phyloP scores from a whole-genome alignment of 92 coral and sea anemone genomes.

The Chrysogorgia sp. region DNA sequence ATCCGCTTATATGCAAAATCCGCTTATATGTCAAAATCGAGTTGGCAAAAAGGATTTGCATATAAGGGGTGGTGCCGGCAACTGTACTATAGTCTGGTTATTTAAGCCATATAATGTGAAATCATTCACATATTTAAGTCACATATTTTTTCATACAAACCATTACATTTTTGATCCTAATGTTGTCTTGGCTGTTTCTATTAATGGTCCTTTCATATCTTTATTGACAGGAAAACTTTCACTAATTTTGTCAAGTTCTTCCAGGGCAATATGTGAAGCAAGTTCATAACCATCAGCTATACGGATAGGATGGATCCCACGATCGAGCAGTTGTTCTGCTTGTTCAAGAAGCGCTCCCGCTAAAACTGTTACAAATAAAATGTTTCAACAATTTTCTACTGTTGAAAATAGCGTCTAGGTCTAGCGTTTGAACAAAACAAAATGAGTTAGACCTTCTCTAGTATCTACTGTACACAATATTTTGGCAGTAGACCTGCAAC shows the following conservation, averaged over 20 bases:
- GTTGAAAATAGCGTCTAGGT: too few relatives aligned
- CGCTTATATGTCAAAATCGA: neutral
- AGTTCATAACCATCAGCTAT: constrained; percentile 99
- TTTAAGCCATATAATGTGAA: too few relatives aligned
- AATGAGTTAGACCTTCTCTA: neutral
- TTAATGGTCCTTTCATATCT: constrained; percentile 75
- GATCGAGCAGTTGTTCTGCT: constrained; percentile 97
- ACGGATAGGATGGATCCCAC: constrained; percentile 98
- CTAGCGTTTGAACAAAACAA: neutral
- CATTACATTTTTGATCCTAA: constrained; percentile 98
- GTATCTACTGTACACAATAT: too few relatives aligned
- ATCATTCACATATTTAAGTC: too few relatives aligned
- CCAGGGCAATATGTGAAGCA: constrained; percentile 93
- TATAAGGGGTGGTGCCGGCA: neutral
- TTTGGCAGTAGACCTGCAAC: too few relatives aligned
- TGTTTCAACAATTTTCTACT: neutral
- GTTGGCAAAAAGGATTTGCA: constrained; percentile 1
- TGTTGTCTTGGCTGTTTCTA: constrained; percentile 98
- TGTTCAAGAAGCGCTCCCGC: constrained; percentile 98
- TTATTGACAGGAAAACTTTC: constrained; percentile 89
- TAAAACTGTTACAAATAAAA: constrained; percentile 59
- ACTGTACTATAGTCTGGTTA: too few relatives aligned
- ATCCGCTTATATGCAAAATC: too few relatives aligned
- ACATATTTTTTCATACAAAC: neutral
- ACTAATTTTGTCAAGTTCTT: constrained; percentile 85